A percentile compares a stretch with the other conserved stretches of the same genome.
phyloP scores from a whole-genome alignment of 1,140 invertebrate species.

The Lutraria rhynchaena region DNA sequence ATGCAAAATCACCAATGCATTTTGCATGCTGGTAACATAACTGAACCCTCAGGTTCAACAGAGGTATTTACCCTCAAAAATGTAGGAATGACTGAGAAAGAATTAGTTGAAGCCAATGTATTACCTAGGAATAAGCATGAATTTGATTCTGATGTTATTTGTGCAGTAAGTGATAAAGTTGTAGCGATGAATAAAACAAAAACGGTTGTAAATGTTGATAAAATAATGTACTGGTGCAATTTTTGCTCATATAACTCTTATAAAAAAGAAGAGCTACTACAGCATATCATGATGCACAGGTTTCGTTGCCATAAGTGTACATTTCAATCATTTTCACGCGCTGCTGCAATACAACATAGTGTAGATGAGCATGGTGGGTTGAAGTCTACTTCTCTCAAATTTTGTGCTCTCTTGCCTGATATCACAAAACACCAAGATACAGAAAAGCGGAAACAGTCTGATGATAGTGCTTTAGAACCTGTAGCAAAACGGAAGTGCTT shows the following conservation, averaged over 20 bases:
- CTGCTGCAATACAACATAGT: conserved; percentile 75
- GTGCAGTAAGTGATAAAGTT: conserved; percentile 72
- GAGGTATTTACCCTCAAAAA: conserved; percentile 65
- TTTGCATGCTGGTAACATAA: conserved; percentile 38
- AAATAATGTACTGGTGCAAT: conserved; percentile 77
- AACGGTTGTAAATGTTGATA: conserved; percentile 65
- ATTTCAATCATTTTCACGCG: conserved; percentile 77
- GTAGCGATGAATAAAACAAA: conserved; percentile 63
- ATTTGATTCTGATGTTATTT: conserved; percentile 72
- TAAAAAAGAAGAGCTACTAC: conserved; percentile 66
- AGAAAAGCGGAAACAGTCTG: conserved; percentile 56
- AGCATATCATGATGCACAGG: conserved; percentile 75
- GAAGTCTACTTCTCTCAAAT: conserved; percentile 67
- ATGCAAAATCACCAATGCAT: conserved; percentile 34
- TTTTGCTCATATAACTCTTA: conserved; percentile 75
- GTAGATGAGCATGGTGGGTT: conserved; percentile 67
- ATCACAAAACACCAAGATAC: conserved; percentile 61
- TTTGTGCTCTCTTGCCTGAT: conserved; percentile 73
- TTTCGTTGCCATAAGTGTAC: conserved; percentile 76
- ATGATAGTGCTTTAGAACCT: conserved; percentile 35
- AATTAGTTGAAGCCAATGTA: conserved; percentile 69
- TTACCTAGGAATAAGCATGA: conserved; percentile 61
- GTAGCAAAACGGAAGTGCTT: conserved; percentile 24
- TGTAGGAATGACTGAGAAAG: conserved; percentile 65
- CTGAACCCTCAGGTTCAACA: conserved; percentile 70